Percentiles rank a stretch among this genome's conserved stretches.
Conservation (phyloP, 2,888 invertebrate species). For the Orthosia gothica region DNA sequence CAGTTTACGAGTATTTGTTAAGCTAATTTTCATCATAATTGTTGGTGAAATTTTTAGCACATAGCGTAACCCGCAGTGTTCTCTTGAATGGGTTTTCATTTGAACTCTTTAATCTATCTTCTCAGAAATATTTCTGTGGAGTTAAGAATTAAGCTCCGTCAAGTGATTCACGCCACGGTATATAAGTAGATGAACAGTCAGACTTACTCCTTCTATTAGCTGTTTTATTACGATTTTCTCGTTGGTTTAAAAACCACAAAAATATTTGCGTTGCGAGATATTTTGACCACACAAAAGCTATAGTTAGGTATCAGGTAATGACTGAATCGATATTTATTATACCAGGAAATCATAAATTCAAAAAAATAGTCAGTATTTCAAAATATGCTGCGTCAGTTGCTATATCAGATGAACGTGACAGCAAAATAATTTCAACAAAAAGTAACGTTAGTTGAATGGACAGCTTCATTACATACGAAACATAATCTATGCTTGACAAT, state of each 20-base stretch:
- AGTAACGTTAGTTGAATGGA: conserved; percentile 24
- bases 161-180: conserved; percentile 44
- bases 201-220: neutral
- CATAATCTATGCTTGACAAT: conserved; percentile 40
- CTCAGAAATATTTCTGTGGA: neutral
- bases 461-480: conserved; percentile 47
- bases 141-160: conserved; percentile 5
- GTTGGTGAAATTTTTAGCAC: neutral
- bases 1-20: neutral
- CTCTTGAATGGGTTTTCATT: neutral
- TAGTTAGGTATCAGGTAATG: neutral
- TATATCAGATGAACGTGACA: conserved; percentile 35
- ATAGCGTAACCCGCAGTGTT: neutral
- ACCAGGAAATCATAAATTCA: neutral
- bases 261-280: neutral
- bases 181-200: conserved; percentile 11
- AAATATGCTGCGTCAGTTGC: conserved; percentile 23
- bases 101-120: neutral
- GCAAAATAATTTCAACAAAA: conserved; percentile 31
- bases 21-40: neutral
- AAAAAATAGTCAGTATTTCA: neutral
- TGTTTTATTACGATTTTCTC: conserved; percentile 15
- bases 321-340: neutral
- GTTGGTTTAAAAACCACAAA: neutral
- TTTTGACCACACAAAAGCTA: neutral